Base-by-base conservation (phyloP, 2,113 vertebrate species). In the Rhegmatorhina hoffmannsi region DNA sequence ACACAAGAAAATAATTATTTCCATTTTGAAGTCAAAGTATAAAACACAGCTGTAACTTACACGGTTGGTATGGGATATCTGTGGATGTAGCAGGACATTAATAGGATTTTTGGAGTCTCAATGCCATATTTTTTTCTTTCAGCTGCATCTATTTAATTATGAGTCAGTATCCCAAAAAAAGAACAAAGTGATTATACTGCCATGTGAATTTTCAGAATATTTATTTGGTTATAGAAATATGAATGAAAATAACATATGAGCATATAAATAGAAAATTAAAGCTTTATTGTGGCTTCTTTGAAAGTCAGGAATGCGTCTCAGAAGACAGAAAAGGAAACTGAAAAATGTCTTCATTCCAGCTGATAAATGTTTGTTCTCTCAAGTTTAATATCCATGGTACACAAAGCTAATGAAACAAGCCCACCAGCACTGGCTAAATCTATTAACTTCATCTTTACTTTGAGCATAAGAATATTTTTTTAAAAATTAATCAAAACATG, bases 221-320 rank as follows among this genome's bases (percentile, higher is more conserved):
- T 97, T 96, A 91, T 97, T 86, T 96, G 83, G 80, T 96, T 94
- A 96, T 20, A 96, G 84, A 93, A 94, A 95, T 53, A 94, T 80
- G 77, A 46, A 97, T 84, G 76, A 96, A 77, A 86, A 97, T 94
- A 85, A 92, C 69, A 75, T 84, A 93, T 84, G 90, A 97, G 87
- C 31, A 90, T 64, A 86, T 84, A 97, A 95, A 92, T 95, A 96
- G 89, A 93, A 95, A 90, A 98, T 83, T 96, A 96, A 96, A 88
- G 76, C 83, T 97, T 97, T 97, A 92, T 95, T 96, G 94, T 91
- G 91, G 80, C 73, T 97, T 96, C 90, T 74, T 95, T 96, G 84
- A 96, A 94, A 96, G 56, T 87, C 79, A 92, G 96, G 96, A 97
- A 97, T 81, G 89, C 33, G 82, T 96, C 91, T 96, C 75, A 91